Conservation (phyloP, 2,113 vertebrate genomes). For the Petaurus breviceps region DNA sequence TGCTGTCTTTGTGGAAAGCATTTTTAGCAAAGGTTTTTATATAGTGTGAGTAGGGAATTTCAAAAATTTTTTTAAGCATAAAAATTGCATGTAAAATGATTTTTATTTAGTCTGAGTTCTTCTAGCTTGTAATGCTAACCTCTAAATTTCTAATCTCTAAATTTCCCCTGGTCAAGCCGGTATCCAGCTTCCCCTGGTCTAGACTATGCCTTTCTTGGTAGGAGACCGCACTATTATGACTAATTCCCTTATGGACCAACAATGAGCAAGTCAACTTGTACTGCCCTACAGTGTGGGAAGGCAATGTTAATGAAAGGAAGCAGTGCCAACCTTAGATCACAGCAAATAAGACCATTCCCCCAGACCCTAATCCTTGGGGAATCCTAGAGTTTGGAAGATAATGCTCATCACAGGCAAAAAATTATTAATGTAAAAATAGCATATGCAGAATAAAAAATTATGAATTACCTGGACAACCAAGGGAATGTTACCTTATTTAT, state of each 20-base stretch:
- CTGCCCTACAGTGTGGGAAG: background rate
- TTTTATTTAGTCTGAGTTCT: background rate
- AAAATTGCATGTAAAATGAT: background rate
- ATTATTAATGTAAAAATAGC: background rate
- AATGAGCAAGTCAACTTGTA: background rate
- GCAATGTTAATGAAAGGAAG: background rate
- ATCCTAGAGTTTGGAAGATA: background rate
- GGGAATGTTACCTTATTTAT: background rate
- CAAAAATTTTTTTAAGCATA: constrained; percentile 96
- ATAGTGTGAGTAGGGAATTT: constrained; percentile 98
- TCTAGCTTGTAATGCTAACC: background rate
- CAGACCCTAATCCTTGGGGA: background rate
- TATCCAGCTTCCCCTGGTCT: background rate
- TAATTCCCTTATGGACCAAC: background rate
- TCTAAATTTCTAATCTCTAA: background rate
- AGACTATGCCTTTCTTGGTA: background rate
- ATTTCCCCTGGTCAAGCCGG: background rate
- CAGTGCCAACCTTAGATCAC: background rate
- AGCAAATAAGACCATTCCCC: background rate
- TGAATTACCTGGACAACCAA: background rate
- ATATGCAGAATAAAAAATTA: background rate
- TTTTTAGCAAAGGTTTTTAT: constrained; percentile 95
- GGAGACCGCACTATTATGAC: background rate
- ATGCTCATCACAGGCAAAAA: too few species aligned
- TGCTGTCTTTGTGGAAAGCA: constrained; percentile 98